Conservation (phyloP, 1,140 invertebrate species). For the Littorina saxatilis region DNA sequence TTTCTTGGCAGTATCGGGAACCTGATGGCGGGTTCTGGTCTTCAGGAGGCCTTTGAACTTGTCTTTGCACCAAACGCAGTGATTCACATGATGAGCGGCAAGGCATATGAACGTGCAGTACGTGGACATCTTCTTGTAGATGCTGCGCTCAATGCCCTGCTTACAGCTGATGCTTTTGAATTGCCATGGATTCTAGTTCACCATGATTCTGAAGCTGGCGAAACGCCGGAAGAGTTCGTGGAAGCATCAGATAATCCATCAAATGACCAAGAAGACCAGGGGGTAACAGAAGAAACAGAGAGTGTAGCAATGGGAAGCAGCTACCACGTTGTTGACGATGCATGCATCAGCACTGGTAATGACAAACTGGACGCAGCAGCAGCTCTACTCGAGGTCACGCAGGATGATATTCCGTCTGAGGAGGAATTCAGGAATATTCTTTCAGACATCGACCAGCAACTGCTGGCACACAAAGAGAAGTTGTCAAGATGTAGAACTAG, state of each 20-base stretch:
- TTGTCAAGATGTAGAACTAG: too few species aligned
- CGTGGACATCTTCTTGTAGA: constrained; percentile 71
- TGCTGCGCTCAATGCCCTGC: constrained; percentile 41
- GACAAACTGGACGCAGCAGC: neutral
- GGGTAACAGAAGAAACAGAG: neutral
- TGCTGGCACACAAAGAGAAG: neutral
- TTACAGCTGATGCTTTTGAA: constrained; percentile 20
- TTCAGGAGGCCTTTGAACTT: constrained; percentile 53
- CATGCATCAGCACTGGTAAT: neutral
- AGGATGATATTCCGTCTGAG: neutral
- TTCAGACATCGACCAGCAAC: neutral
- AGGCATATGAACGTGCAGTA: constrained; percentile 73
- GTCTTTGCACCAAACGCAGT: constrained; percentile 61
- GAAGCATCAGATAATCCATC: neutral
- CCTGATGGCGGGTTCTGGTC: constrained; percentile 48
- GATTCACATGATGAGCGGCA: constrained; percentile 71
- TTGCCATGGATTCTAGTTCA: neutral
- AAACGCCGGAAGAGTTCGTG: too few species aligned
- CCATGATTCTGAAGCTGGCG: neutral
- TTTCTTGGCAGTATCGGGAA: constrained; percentile 51
- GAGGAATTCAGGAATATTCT: neutral
- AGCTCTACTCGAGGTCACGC: neutral
- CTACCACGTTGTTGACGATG: neutral
- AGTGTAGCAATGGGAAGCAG: neutral
- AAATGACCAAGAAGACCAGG: neutral